Evolutionary conservation across 2,888 invertebrate species (phyloP).

Genomic region (Noctuana brunneofusca): DNA sequence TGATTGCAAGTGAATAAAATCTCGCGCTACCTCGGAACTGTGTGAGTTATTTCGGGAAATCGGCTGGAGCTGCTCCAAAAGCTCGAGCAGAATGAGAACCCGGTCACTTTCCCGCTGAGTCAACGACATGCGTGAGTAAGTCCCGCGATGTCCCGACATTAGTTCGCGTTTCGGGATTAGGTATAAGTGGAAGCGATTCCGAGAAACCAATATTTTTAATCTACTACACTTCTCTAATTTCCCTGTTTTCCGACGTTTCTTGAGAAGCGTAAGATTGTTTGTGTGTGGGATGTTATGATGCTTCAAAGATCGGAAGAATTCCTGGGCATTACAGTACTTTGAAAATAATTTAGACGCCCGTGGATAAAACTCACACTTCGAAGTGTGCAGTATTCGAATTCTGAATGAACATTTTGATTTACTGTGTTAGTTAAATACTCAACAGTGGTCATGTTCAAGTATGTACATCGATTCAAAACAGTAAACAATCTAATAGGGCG

Average conservation of each 20-base stretch:
- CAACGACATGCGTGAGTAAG: slow-evolving; percentile 66
- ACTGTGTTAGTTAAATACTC: no score
- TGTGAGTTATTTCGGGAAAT: slow-evolving; percentile 73
- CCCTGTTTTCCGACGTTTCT: slow-evolving; percentile 6
- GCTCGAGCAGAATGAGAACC: slow-evolving; percentile 63
- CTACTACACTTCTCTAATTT: slow-evolving; percentile 18
- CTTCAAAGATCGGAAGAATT: slow-evolving; percentile 6
- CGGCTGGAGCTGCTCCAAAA: slow-evolving; percentile 79
- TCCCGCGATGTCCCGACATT: slow-evolving; percentile 36
- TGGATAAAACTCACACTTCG: no score
- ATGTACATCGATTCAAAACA: neutral
- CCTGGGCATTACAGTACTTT: no score
- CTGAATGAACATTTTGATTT: no score
- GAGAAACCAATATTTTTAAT: slow-evolving; percentile 54
- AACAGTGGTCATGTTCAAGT: no score
- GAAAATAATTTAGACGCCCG: no score
- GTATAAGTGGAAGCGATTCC: slow-evolving; percentile 45
- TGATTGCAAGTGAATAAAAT: slow-evolving; percentile 64
- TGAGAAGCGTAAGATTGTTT: slow-evolving; percentile 18
- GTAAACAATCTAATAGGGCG: neutral
- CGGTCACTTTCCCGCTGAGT: slow-evolving; percentile 76
- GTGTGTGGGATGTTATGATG: slow-evolving; percentile 9
- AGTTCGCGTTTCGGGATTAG: slow-evolving; percentile 28
- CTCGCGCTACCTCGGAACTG: slow-evolving; percentile 65
- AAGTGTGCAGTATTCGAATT: no score